Evolutionary conservation across 2,888 invertebrate species (phyloP), one percentile per base, ranked within the genome.

Genomic region (Trachelus iudaicus): DNA sequence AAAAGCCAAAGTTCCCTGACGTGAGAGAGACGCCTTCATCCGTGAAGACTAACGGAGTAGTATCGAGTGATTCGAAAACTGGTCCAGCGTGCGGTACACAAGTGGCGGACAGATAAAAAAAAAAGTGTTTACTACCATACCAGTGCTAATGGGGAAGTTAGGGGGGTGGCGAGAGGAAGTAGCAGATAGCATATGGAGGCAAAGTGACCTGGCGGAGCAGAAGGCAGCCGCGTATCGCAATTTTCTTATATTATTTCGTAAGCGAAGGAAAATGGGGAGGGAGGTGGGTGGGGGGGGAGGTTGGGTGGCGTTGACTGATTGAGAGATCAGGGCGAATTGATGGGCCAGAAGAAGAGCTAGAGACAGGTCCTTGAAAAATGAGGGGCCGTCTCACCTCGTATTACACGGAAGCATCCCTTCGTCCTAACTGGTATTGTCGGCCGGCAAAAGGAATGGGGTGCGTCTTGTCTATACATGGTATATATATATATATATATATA

Each of bases 301-400:
- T 12, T 35, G 35, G 35, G 35, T 35, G 77, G 76, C 77, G 81
- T 84, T 86, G 85, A 86, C 84, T 83, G 85, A 86, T 85, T 82
- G 85, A 83, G 84, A 86, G 85, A 85, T 86, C 85, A 85, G 82
- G 80, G 73, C 77, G 81, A 85, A 85, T 82, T 81, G 85, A 83
- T 83, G 84, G 79, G 79, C 73, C 77, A 56, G 71, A 71, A 35
- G 77, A 75, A 75, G 75, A 77, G 79, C 78, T 77, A 78, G 79
- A 80, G 79, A 83, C 84, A 84, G 79, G 76, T 80, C 80, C 81
- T 77, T 85, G 84, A 85, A 82, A 84, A 85, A 85, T 81, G 83
- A 85, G 80, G 81, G 69, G 78, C 75, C 78, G 85, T 85, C 83
- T 82, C 80, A 79, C 80, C 80, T 81, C 79, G 83, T 83, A 80